These are phyloP conservation scores for Eumaeus atala DNA, from an alignment of 1,140 invertebrate genomes.

Conservation along the genomic window DNA sequence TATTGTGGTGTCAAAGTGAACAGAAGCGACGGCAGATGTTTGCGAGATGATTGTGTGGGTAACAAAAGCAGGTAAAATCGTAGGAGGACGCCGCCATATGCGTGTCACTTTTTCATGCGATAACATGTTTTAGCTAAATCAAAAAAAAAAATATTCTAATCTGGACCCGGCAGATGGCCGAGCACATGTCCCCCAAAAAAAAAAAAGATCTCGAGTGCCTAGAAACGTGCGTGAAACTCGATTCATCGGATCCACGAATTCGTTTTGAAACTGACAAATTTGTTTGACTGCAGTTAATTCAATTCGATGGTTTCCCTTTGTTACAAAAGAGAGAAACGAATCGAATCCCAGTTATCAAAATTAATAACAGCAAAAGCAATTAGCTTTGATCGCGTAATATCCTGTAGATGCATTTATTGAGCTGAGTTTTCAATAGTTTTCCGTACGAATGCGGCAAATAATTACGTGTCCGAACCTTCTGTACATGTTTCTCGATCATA, in stretches of 20 bases:
- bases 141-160: slow-evolving; percentile 64
- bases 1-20: slow-evolving; percentile 21
- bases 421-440: slow-evolving; percentile 60
- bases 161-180: slow-evolving; percentile 64
- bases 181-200: slow-evolving; percentile 59
- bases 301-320: slow-evolving; percentile 70
- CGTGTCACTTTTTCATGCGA: slow-evolving; percentile 66
- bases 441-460: slow-evolving; percentile 37
- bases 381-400: slow-evolving; percentile 69
- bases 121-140: slow-evolving; percentile 59
- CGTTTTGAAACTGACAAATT: slow-evolving; percentile 37
- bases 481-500: slow-evolving; percentile 2
- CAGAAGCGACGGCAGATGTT: slow-evolving; percentile 53
- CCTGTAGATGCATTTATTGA: slow-evolving; percentile 58
- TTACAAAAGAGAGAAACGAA: slow-evolving; percentile 72
- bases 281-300: slow-evolving; percentile 58
- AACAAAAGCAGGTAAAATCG: slow-evolving; percentile 67
- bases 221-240: slow-evolving; percentile 22
- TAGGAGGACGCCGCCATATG: slow-evolving; percentile 58
- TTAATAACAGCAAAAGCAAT: slow-evolving; percentile 71
- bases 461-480: slow-evolving; percentile 31
- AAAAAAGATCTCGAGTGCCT: slow-evolving; percentile 28
- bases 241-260: slow-evolving; percentile 30
- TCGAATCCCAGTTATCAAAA: slow-evolving; percentile 72
- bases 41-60: slow-evolving; percentile 47